Evolutionary conservation across 2,113 vertebrate genomes (phyloP).

Genomic region (Tetrax tetrax): DNA sequence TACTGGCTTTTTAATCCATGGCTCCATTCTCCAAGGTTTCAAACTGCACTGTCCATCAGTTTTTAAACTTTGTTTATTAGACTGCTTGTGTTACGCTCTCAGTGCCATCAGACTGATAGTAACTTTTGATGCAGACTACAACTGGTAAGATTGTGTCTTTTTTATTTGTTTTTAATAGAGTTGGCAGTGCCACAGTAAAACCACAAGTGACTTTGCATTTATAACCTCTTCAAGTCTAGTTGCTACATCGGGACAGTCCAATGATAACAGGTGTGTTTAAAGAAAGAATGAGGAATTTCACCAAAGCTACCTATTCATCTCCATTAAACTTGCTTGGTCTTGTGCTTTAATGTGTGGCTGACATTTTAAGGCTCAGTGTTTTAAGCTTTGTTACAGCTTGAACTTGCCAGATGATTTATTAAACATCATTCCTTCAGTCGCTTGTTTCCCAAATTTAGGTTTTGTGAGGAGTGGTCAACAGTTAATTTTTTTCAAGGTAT

Average conservation of each 20-base stretch:
- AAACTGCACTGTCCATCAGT: background rate
- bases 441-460: background rate
- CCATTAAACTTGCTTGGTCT: background rate
- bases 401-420: background rate
- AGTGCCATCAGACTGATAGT: background rate
- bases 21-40: background rate
- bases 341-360: background rate
- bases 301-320: background rate
- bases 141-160: constrained; percentile 1
- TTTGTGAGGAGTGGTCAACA: background rate
- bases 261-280: constrained; percentile 87
- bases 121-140: background rate
- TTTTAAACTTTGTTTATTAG: background rate
- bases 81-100: background rate
- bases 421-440: background rate
- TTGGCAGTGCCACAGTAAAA: constrained; percentile 97
- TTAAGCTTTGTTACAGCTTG: background rate
- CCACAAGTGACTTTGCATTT: constrained; percentile 94
- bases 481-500: background rate
- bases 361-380: background rate
- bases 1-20: background rate
- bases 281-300: background rate
- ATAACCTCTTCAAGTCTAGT: constrained; percentile 97
- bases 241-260: constrained; percentile 95
- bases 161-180: constrained; percentile 75